Conservation (phyloP, 1,140 invertebrate species). For the Macrobrachium nipponense region DNA sequence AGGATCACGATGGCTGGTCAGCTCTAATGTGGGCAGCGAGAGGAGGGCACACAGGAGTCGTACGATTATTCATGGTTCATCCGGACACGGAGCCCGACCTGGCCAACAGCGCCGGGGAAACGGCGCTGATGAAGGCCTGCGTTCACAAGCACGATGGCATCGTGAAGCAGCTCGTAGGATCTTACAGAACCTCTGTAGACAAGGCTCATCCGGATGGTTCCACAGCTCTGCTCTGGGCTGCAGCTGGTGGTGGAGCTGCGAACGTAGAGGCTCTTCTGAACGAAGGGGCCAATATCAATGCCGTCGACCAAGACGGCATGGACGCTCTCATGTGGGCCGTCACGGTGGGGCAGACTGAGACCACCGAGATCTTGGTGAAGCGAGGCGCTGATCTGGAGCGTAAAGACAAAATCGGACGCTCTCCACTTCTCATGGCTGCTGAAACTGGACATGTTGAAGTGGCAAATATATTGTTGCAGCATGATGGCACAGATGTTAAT, state of each 20-base stretch:
- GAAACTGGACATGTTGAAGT: slow-evolving; percentile 60
- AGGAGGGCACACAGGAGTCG: slow-evolving; percentile 65
- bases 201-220: slow-evolving; percentile 61
- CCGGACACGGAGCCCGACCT: slow-evolving; percentile 64
- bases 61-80: slow-evolving; percentile 64
- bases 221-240: slow-evolving; percentile 63
- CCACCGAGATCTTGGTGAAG: slow-evolving; percentile 48
- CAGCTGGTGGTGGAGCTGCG: slow-evolving; percentile 53
- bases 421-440: slow-evolving; percentile 61
- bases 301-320: slow-evolving; percentile 58
- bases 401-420: slow-evolving; percentile 62
- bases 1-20: slow-evolving; percentile 67
- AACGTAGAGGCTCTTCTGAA: slow-evolving; percentile 56
- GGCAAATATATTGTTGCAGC: slow-evolving; percentile 44
- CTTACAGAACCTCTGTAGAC: slow-evolving; percentile 61
- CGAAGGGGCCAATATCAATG: slow-evolving; percentile 44
- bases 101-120: slow-evolving; percentile 64
- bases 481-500: slow-evolving; percentile 58
- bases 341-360: slow-evolving; percentile 56
- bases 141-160: slow-evolving; percentile 64
- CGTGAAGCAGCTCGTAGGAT: slow-evolving; percentile 55
- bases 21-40: slow-evolving; percentile 66
- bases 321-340: slow-evolving; percentile 64
- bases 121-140: slow-evolving; percentile 64
- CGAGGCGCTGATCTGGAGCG: slow-evolving; percentile 34